Percentiles rank a stretch among this genome's conserved stretches.
phyloP scores from a whole-genome alignment of 1,140 invertebrate genomes.

The Parasteatoda tepidariorum region DNA sequence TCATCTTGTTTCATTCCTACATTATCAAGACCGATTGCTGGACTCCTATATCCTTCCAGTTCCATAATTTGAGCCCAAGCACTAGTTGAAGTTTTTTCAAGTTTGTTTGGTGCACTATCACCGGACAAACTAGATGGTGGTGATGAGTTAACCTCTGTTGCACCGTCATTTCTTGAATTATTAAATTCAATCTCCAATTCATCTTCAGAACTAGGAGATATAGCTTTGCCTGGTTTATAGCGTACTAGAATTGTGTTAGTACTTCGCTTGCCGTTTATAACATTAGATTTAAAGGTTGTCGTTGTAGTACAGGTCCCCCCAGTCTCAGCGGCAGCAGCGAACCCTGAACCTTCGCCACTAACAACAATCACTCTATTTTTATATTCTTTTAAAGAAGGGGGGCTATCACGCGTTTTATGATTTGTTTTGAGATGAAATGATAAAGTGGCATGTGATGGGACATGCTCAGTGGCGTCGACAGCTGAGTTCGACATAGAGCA shows the following conservation, averaged over 20 bases:
- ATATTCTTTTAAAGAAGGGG: neutral
- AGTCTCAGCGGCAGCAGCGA: neutral
- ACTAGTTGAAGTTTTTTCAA: constrained; percentile 38
- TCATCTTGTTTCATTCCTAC: neutral
- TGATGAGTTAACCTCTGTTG: neutral
- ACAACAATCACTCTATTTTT: constrained; percentile 32
- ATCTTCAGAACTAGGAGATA: neutral
- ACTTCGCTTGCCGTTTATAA: constrained; percentile 33
- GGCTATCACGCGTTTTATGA: neutral
- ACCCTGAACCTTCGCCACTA: constrained; percentile 14
- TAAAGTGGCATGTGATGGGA: neutral
- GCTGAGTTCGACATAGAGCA: constrained; percentile 32
- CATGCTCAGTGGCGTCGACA: constrained; percentile 9
- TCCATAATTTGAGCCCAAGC: constrained; percentile 60
- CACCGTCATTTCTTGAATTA: neutral
- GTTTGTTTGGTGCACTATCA: constrained; percentile 18
- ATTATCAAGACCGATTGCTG: constrained; percentile 46
- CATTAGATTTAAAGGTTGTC: constrained; percentile 43
- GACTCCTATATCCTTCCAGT: constrained; percentile 51
- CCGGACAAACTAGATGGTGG: neutral
- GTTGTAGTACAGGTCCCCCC: constrained; percentile 6
- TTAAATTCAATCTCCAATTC: constrained; percentile 7
- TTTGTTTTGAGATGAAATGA: constrained; percentile 1
- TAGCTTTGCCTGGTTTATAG: constrained; percentile 30
- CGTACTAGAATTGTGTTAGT: constrained; percentile 50